Evolutionary conservation across 2,113 vertebrate genomes (phyloP), one percentile per base, ranked within the genome.

Genomic region (Dipodomys merriami): DNA sequence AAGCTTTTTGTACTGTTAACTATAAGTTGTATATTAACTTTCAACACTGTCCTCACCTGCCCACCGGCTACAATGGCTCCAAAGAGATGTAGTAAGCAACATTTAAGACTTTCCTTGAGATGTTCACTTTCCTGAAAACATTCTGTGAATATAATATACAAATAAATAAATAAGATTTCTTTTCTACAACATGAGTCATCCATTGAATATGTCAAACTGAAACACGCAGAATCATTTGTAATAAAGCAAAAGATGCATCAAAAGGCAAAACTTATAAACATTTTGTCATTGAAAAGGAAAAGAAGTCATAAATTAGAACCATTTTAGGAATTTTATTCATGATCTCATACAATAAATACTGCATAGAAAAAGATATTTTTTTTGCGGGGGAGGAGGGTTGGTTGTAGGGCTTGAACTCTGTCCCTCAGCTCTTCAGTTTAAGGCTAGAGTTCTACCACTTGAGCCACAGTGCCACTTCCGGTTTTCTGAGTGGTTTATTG

Each of bases 101-200:
- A 99, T 89, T 99, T 99, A 78, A 99, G 98, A 95, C 99, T 99
- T 96, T 99, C 99, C 96, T 99, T 99, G 95, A 99, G 99, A 97
- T 99, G 99, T 93, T 99, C 99, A 33, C 99, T 99, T 97, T 99
- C 99, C 98, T 99, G 99, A 98, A 99, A 99, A 98, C 99, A 99
- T 96, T 99, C 99, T 99, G 97, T 91, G 18, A 94, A 79, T 90
- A 93, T 82, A 96, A 94, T 39, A 95, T 6, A 97, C 91, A 96
- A 94, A 96, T 20, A 78, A 78, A 39, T 60, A 92, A 86, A 35
- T 91, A 87, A 85, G 80, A 88, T 69, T 87, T 95, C 29, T 90
- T 86, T 83, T 94, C 88, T 13, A 95, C 8, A 71, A 35, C 84
- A 95, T 86, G 44, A 89, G 35, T 95, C 71, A 89, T 62, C 60